Evolutionary conservation across 2,797 vertebrate genomes (phyloP).

Genomic region (Denticeps clupeoides): DNA sequence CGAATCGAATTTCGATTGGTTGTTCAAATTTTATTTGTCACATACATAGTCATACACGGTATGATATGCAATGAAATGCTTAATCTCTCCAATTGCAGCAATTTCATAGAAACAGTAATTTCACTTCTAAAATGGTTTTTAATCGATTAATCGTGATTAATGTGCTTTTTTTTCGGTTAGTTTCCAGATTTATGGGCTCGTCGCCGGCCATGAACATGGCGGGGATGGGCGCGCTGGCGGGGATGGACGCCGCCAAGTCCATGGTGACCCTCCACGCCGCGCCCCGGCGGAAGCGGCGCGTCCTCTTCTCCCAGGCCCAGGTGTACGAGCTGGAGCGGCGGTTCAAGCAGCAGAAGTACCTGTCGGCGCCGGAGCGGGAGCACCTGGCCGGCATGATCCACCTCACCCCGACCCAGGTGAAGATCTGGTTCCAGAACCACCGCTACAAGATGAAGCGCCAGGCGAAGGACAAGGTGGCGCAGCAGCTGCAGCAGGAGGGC

Average conservation of each 20-base stretch:
- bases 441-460: constrained; percentile 92
- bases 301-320: constrained; percentile 89
- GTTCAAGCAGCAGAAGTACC: constrained; percentile 84
- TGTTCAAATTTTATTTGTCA: neutral
- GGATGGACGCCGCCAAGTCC: constrained; percentile 74
- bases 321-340: constrained; percentile 83
- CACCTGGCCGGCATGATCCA: constrained; percentile 83
- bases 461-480: constrained; percentile 76
- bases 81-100: no score
- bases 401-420: constrained; percentile 88
- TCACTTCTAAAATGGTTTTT: no score
- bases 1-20: neutral
- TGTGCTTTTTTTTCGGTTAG: no score
- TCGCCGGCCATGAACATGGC: constrained; percentile 74
- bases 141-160: no score
- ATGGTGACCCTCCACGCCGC: constrained; percentile 69
- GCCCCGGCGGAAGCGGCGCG: constrained; percentile 76
- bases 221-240: constrained; percentile 69
- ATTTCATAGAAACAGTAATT: no score
- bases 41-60: neutral
- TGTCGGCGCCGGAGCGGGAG: constrained; percentile 85
- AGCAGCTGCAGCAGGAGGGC: constrained; percentile 56
- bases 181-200: constrained; percentile 84
- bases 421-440: constrained; percentile 97
- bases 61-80: no score